Conservation (phyloP, 2,888 invertebrate genomes). For the Craniophora ligustri region DNA sequence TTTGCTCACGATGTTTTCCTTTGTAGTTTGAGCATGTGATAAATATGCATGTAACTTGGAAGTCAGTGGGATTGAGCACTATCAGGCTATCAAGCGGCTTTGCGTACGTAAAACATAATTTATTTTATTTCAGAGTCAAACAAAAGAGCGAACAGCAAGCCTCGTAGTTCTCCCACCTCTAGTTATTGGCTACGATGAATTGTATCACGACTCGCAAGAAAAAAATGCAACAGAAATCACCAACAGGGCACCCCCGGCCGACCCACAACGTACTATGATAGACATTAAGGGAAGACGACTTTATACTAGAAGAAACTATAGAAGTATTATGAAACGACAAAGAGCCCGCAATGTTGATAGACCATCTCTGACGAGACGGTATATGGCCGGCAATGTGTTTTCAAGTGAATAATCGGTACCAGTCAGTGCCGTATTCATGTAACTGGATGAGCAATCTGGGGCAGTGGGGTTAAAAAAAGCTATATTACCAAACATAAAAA, state of each 20-base stretch:
- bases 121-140: conserved; percentile 53
- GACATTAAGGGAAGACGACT: conserved; percentile 22
- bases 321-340: conserved; percentile 15
- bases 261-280: conserved; percentile 6
- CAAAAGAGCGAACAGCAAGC: conserved; percentile 67
- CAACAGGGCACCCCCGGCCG: background rate
- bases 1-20: no score
- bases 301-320: conserved; percentile 12
- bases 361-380: background rate
- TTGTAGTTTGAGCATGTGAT: no score
- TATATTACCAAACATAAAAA: no score
- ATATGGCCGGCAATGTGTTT: background rate
- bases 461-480: no score
- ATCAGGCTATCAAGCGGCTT: no score
- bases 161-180: conserved; percentile 76
- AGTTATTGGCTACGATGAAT: conserved; percentile 76
- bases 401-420: background rate
- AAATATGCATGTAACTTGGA: no score
- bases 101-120: conserved; percentile 1
- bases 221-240: background rate
- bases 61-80: no score
- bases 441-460: no score
- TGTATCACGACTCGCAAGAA: conserved; percentile 56
- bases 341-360: background rate
- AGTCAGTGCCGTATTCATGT: no score